Evolutionary conservation across 64 coral and sea anemone genomes (phyloP), one percentile per base, ranked within the genome.

Genomic region (Stichodactyla helianthus): DNA sequence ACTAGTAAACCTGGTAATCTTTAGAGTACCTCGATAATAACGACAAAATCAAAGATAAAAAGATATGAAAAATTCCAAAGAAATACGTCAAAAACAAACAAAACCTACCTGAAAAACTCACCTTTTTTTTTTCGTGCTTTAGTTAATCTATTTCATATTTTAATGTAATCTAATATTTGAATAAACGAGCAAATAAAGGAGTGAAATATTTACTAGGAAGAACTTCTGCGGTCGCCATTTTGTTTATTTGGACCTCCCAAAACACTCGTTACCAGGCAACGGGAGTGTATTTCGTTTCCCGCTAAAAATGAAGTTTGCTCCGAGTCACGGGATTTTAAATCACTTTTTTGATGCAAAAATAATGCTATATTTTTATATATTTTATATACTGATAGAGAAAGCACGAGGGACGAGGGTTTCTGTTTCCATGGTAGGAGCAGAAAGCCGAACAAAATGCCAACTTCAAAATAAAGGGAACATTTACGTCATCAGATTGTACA

Each of bases 221-320:
- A 11, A 3, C 67, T 50, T 13, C 50, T 16, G n/a, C n/a, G 31
- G 77, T 27, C 77, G 77, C 77, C 77, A 80, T 80, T 20, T 80
- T 80, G 77, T 80, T 80, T n/a, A 71, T 71, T 71, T 20, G 4
- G 50, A 15, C 25, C 26, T 78, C 22, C 13, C 13, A n/a, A n/a
- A n/a, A 4, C n/a, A 80, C 77, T 71, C 31, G 77, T 80, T 80
- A 54, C 77, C 50, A 53, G 52, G 77, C 77, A 80, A 80, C 77
- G 17, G 23, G 17, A 28, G 77, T 80, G 12, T 52, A 80, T 13
- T 20, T 6, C n/a, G 10, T n/a, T 64, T 64, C 61, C 61, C 61
- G 61, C 61, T 18, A 64, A 64, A 64, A 63, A 64, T 64, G n/a
- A 20, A 20, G 17, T 18, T n/a, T n/a, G n/a, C n/a, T n/a, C n/a